Evolutionary conservation across 2,888 invertebrate species (phyloP).

Genomic region (Ectobius pallidus): DNA sequence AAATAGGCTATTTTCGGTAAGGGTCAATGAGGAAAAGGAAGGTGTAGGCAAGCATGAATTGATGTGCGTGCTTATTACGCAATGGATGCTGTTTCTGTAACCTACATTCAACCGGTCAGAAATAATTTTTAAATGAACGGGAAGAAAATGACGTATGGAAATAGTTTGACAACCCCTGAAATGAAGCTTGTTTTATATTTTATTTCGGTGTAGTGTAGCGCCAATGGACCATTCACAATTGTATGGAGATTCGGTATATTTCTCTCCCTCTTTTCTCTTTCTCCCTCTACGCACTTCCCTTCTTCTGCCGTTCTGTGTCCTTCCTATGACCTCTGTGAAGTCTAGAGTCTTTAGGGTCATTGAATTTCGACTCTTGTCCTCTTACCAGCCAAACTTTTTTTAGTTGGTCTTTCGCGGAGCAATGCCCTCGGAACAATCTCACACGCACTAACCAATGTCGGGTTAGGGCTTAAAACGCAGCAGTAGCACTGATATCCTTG

Average conservation of each 20-base stretch:
- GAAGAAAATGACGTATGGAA: background rate
- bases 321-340: constrained; percentile 58
- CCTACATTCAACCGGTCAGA: too few relatives aligned
- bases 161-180: constrained; percentile 2
- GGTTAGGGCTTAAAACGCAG: too few relatives aligned
- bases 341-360: constrained; percentile 54
- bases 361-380: constrained; percentile 60
- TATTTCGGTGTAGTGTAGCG: background rate
- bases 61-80: too few relatives aligned
- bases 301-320: constrained; percentile 50
- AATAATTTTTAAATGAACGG: too few relatives aligned
- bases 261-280: background rate
- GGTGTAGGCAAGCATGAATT: too few relatives aligned
- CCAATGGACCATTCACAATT: constrained; percentile 18
- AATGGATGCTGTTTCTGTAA: too few relatives aligned
- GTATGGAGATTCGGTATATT: constrained; percentile 23
- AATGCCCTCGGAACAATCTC: constrained; percentile 34
- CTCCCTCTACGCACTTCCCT: constrained; percentile 13
- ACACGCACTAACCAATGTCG: background rate
- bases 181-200: background rate
- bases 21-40: too few relatives aligned
- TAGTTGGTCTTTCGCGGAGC: constrained; percentile 35
- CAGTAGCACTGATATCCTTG: too few relatives aligned
- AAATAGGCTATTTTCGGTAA: too few relatives aligned
- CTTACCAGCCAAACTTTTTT: constrained; percentile 30